A percentile compares a stretch with the other conserved stretches of the same genome.
phyloP scores from a whole-genome alignment of 2,113 vertebrate genomes.

The Puntigrus tetrazona region DNA sequence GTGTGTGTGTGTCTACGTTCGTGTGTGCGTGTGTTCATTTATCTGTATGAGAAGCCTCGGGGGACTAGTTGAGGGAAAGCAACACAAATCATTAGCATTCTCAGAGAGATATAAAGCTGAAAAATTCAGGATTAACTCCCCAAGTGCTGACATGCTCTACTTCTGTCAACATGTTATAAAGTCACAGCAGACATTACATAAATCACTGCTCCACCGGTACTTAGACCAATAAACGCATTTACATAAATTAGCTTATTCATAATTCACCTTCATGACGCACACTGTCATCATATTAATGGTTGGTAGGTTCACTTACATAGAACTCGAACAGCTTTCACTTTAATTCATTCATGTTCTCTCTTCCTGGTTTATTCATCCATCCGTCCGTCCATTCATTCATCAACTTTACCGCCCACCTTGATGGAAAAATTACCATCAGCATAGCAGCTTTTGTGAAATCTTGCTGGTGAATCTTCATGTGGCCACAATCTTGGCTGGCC shows the following conservation, averaged over 20 bases:
- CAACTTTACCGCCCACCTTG: not conserved
- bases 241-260: slow-evolving; percentile 33
- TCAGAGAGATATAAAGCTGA: slow-evolving; percentile 17
- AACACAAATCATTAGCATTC: slow-evolving; percentile 32
- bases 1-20: not conserved
- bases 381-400: slow-evolving; percentile 18
- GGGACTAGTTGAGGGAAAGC: slow-evolving; percentile 30
- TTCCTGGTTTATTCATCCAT: slow-evolving; percentile 1
- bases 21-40: not conserved
- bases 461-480: slow-evolving; percentile 29
- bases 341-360: not conserved
- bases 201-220: not conserved
- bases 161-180: slow-evolving; percentile 36
- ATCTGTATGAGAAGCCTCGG: slow-evolving; percentile 16
- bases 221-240: slow-evolving; percentile 31
- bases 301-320: not conserved
- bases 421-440: slow-evolving; percentile 29
- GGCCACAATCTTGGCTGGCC: slow-evolving; percentile 9
- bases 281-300: slow-evolving; percentile 2
- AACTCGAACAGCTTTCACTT: slow-evolving; percentile 8
- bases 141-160: slow-evolving; percentile 32
- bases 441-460: not conserved
- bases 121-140: slow-evolving; percentile 30
- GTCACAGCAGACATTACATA: slow-evolving; percentile 29
- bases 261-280: slow-evolving; percentile 11